Conservation (phyloP, 2,888 invertebrate genomes). For the Diabrotica balteata region DNA sequence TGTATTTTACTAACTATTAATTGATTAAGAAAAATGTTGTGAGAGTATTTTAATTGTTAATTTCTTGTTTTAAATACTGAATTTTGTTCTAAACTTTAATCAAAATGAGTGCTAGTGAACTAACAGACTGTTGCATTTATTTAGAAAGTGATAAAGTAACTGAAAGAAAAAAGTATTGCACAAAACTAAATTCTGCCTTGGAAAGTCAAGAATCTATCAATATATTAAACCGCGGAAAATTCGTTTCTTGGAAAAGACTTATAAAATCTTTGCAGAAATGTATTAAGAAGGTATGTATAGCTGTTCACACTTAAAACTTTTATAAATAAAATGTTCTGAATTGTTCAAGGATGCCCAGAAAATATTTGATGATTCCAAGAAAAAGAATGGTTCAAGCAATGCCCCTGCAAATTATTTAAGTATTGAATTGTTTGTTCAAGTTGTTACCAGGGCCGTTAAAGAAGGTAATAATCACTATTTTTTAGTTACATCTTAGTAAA, state of each 20-base stretch:
- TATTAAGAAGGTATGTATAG: conserved; percentile 39
- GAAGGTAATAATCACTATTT: conserved; percentile 35
- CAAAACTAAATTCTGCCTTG: conserved; percentile 35
- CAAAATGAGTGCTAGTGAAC: conserved; percentile 5
- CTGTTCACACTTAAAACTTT: not conserved
- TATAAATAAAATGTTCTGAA: conserved; percentile 2
- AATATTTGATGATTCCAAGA: conserved; percentile 39
- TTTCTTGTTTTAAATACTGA: no score
- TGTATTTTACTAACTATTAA: no score
- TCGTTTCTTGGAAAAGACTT: conserved; percentile 39
- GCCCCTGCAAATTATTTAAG: conserved; percentile 28
- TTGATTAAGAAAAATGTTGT: no score
- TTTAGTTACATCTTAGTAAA: conserved; percentile 2
- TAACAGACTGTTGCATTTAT: conserved; percentile 4
- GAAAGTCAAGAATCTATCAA: conserved; percentile 32
- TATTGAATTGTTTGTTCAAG: conserved; percentile 41
- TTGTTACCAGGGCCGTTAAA: conserved; percentile 40
- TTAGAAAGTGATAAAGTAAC: conserved; percentile 33
- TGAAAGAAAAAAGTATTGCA: conserved; percentile 42
- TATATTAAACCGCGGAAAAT: conserved; percentile 27
- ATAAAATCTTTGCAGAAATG: conserved; percentile 40
- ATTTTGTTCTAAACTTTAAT: not conserved
- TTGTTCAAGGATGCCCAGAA: conserved; percentile 40
- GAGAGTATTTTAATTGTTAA: no score
- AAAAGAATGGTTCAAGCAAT: conserved; percentile 33